Evolutionary conservation across 2,888 invertebrate genomes (phyloP).

Genomic region (Melangyna quadrimaculata): DNA sequence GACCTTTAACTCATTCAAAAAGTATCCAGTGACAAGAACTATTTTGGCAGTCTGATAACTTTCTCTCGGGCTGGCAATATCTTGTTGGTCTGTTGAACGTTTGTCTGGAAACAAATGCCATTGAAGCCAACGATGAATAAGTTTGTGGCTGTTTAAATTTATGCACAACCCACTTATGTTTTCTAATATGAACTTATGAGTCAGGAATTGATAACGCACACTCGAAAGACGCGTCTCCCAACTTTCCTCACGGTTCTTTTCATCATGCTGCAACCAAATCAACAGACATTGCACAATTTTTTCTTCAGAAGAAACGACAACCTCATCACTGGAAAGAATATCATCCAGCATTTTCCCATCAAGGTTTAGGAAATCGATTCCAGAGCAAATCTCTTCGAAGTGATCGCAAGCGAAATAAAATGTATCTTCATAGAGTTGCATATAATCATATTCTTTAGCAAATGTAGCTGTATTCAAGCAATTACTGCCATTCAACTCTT

Average conservation of each 20-base stretch:
- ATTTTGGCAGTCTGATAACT: background rate
- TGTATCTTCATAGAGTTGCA: background rate
- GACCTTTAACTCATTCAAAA: fast-evolving
- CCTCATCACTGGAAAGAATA: background rate
- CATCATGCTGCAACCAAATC: background rate
- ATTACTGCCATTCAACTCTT: background rate
- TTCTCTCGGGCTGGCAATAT: background rate
- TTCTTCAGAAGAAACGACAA: background rate
- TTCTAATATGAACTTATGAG: background rate
- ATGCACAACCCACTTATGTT: background rate
- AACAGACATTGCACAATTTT: background rate
- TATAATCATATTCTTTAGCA: background rate
- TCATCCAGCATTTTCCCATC: background rate
- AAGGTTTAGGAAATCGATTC: background rate
- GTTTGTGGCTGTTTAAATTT: background rate
- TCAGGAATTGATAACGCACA: background rate
- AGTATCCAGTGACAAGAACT: background rate
- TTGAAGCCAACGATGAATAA: background rate
- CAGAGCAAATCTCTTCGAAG: background rate
- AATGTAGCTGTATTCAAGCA: background rate
- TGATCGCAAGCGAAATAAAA: background rate
- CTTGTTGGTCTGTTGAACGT: background rate
- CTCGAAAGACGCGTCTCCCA: background rate
- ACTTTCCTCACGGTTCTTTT: background rate
- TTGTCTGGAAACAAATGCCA: background rate